phyloP scores from a whole-genome alignment of 2,113 vertebrate species.

The Sialia sialis region DNA sequence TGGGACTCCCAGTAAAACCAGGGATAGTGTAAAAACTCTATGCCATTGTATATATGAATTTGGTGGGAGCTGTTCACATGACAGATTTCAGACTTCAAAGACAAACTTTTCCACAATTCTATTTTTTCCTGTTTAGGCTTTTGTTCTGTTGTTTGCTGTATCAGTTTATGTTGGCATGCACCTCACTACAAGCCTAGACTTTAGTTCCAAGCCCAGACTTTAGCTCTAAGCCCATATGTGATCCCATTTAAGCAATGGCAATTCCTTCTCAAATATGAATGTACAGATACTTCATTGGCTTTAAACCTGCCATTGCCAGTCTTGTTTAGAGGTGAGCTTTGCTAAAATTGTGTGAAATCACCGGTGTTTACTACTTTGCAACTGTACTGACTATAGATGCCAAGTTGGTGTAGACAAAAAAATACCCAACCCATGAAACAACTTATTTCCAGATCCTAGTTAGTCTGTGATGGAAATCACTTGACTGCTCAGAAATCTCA shows the following conservation, averaged over 20 bases:
- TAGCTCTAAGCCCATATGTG: background rate
- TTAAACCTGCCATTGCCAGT: background rate
- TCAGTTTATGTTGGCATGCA: background rate
- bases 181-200: background rate
- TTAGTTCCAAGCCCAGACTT: background rate
- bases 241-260: background rate
- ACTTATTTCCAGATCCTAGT: background rate
- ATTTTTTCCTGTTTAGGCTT: background rate
- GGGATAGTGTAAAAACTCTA: background rate
- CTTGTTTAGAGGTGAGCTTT: background rate
- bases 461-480: background rate
- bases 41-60: background rate
- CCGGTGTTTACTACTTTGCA: background rate
- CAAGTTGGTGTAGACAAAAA: background rate
- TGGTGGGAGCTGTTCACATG: background rate
- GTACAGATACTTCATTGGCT: background rate
- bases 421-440: rapidly evolving
- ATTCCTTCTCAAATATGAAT: background rate
- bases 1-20: background rate
- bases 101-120: background rate
- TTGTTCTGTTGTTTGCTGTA: background rate
- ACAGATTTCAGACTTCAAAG: background rate
- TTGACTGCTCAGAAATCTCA: background rate
- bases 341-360: background rate
- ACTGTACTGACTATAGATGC: background rate